These are phyloP conservation scores for Pinctada fucata DNA, from an alignment of 2,888 invertebrate species.

Conservation along the genomic window DNA sequence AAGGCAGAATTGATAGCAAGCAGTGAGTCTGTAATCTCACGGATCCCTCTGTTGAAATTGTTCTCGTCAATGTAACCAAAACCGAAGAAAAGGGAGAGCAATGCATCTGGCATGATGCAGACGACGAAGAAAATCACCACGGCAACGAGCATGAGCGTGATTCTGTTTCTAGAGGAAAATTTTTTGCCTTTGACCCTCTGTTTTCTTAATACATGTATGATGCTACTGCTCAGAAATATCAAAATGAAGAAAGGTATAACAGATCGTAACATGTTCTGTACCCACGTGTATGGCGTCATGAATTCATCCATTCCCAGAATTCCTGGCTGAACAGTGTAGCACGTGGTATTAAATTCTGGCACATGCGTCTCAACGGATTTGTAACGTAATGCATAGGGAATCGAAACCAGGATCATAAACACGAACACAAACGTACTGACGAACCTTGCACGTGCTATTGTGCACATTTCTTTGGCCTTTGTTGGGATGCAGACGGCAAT, in stretches of 20 bases:
- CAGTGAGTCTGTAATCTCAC: conserved; percentile 75
- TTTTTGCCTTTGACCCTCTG: conserved; percentile 68
- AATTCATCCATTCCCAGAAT: conserved; percentile 63
- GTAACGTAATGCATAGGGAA: conserved; percentile 72
- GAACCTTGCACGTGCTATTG: conserved; percentile 61
- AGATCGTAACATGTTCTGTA: conserved; percentile 71
- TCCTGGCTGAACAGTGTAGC: conserved; percentile 60
- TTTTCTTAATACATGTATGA: conserved; percentile 70
- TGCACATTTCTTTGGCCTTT: conserved; percentile 61
- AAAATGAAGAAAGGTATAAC: conserved; percentile 73
- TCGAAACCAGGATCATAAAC: conserved; percentile 66
- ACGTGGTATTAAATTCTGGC: conserved; percentile 52
- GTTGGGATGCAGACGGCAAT: conserved; percentile 71
- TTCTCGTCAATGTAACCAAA: conserved; percentile 74
- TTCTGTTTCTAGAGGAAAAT: conserved; percentile 71
- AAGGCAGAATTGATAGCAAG: conserved; percentile 74
- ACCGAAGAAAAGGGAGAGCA: conserved; percentile 74
- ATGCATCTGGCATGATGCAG: conserved; percentile 75
- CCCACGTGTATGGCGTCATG: conserved; percentile 70
- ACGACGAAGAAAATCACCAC: conserved; percentile 74
- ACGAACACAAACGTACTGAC: conserved; percentile 68
- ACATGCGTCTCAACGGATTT: conserved; percentile 60
- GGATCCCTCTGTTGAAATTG: conserved; percentile 69
- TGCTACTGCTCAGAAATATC: conserved; percentile 69
- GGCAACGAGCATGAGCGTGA: conserved; percentile 74